Percentiles rank a stretch among this genome's conserved stretches.
Conservation (phyloP, 2,888 invertebrate genomes). For the Drosophila buzzatii region DNA sequence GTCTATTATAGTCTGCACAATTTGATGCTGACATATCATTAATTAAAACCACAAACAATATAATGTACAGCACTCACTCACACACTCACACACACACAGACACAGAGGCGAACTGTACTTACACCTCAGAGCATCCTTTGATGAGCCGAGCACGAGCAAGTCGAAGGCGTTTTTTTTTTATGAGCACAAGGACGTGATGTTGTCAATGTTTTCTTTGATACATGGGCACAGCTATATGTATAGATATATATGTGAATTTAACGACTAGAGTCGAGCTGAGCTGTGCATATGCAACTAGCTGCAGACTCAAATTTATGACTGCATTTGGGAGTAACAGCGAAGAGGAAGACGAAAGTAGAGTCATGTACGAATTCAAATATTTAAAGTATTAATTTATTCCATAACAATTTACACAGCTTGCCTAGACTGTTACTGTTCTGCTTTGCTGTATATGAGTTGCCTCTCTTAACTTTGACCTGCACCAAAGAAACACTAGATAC, state of each 20-base stretch:
- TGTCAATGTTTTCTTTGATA: conserved; percentile 48
- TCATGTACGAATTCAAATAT: not conserved
- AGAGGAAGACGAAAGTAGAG: not conserved
- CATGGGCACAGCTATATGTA: not conserved
- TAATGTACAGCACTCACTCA: conserved; percentile 39
- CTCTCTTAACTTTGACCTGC: no score
- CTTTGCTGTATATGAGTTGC: no score
- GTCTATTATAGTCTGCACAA: conserved; percentile 17
- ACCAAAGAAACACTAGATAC: no score
- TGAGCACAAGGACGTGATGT: conserved; percentile 57
- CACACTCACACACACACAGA: not conserved
- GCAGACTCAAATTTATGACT: conserved; percentile 26
- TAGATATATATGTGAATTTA: not conserved
- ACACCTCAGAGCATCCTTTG: conserved; percentile 22
- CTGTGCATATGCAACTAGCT: conserved; percentile 43
- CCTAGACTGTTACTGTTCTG: no score
- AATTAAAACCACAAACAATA: conserved; percentile 61
- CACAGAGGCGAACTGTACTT: conserved; percentile 17
- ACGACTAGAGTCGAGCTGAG: conserved; percentile 14
- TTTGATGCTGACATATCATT: conserved; percentile 62
- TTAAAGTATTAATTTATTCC: not conserved
- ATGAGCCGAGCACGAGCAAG: conserved; percentile 18
- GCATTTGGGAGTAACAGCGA: not conserved
- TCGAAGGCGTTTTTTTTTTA: conserved; percentile 32
- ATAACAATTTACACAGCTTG: no score